These are phyloP conservation scores for Trematomus loennbergii DNA, from an alignment of 2,113 vertebrate genomes.

Conservation along the genomic window DNA sequence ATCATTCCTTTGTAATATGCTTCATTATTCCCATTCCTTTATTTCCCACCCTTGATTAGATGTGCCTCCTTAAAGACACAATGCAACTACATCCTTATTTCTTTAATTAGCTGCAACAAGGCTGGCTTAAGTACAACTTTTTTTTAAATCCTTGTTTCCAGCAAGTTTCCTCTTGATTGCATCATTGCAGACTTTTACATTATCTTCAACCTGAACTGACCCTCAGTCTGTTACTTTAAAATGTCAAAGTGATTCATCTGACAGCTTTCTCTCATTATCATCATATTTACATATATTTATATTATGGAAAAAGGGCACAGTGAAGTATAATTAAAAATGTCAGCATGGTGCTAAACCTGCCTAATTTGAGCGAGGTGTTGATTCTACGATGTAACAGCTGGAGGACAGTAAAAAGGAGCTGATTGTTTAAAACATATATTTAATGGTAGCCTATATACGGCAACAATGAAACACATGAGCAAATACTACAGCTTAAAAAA, in stretches of 20 bases:
- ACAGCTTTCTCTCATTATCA: not conserved
- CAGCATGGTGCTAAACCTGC: not conserved
- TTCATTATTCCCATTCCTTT: not conserved
- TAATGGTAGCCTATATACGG: too few species aligned
- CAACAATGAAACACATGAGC: too few species aligned
- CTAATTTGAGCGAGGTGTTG: not conserved
- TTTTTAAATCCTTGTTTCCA: not conserved
- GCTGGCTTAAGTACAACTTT: too few species aligned
- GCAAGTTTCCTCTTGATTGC: not conserved
- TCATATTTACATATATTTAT: not conserved
- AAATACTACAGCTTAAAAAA: too few species aligned
- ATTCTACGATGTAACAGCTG: not conserved
- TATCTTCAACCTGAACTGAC: not conserved
- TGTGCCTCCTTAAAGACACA: too few species aligned
- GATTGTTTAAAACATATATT: too few species aligned
- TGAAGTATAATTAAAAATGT: not conserved
- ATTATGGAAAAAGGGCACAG: not conserved
- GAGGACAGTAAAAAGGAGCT: not conserved
- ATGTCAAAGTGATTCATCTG: not conserved
- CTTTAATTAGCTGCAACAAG: too few species aligned
- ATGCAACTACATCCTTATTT: too few species aligned
- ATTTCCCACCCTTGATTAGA: not conserved
- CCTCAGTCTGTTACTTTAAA: not conserved
- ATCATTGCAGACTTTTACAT: not conserved
- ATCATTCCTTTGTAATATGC: not conserved